A percentile compares a stretch with the other conserved stretches of the same genome.
Conservation (phyloP, 1,140 invertebrate species). For the Caenorhabditis remanei region DNA sequence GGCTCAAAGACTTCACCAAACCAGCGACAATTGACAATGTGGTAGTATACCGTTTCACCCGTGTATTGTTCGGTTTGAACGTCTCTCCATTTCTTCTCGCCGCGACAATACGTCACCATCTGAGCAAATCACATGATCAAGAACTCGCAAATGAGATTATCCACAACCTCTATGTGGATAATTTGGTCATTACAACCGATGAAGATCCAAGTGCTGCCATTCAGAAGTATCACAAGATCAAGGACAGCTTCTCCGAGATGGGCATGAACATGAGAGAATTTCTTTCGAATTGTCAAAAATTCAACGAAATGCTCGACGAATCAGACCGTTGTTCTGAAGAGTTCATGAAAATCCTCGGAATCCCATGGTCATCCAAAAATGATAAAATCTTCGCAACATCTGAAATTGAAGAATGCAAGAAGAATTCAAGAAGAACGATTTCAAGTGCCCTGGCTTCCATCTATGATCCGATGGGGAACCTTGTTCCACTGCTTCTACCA, state of each 20-base stretch:
- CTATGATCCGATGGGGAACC: conserved; percentile 60
- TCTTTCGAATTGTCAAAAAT: not conserved
- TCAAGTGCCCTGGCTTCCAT: not conserved
- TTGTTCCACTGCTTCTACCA: conserved; percentile 37
- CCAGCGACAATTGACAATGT: conserved; percentile 33
- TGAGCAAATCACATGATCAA: not conserved
- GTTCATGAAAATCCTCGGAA: conserved; percentile 56
- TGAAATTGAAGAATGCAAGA: not conserved
- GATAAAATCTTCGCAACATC: conserved; percentile 13
- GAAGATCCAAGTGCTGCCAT: not conserved
- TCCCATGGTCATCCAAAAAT: conserved; percentile 19
- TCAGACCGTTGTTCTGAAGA: not conserved
- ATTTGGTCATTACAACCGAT: not conserved
- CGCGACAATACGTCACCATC: not conserved
- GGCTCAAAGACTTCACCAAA: conserved; percentile 58
- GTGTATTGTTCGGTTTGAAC: conserved; percentile 64
- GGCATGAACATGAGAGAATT: conserved; percentile 64
- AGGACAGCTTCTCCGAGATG: conserved; percentile 53
- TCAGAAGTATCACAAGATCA: conserved; percentile 27
- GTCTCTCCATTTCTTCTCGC: conserved; percentile 47
- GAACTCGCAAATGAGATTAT: not conserved
- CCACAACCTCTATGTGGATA: conserved; percentile 40
- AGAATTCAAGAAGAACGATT: conserved; percentile 49
- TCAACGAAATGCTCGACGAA: conserved; percentile 11
- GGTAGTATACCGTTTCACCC: conserved; percentile 27